Evolutionary conservation across 2,797 vertebrate species (phyloP), one percentile per base, ranked within the genome.

Genomic region (Lindbergichthys nudifrons): DNA sequence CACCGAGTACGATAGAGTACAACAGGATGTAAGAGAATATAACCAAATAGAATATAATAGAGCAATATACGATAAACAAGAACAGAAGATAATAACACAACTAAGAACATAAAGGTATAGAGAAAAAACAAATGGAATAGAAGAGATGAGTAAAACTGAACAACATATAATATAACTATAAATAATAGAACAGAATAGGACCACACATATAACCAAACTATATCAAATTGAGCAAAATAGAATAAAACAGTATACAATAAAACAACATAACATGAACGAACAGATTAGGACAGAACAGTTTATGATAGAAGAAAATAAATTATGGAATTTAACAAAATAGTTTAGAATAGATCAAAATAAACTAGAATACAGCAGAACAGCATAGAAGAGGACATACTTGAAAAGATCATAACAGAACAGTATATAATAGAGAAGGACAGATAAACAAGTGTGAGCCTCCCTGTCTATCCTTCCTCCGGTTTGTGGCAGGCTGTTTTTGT

Each of bases 401-500:
- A 52, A 52, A 1, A n/a, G 5, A 23, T 41, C 1, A 5, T 26
- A 26, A 26, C 5, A 26, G 26, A 26, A 26, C 8, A 36, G 32
- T 36, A 36, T 36, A 36, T 7, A 36, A 39, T 2, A 30, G 8
- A 4, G 4, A 23, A 52, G 15, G 48, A 39, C 1, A 14, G 51
- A 42, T 5, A 30, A 19, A 43, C 10, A 23, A 41, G 63, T 56
- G 48, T 65, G 32, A 60, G 46, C 42, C 19, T 32, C 32, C 6
- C 32, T 23, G 32, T 59, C 48, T 54, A 30, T 43, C 57, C 36
- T 63, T 11, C 42, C 69, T 67, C 57, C 4, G 46, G 73, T 53
- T 72, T 78, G 83, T 50, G 87, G 88, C 63, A 9, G 64, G 19
- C 66, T 54, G 70, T 60, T 83, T 65, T 65, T 86, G 89, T 80